Conservation (phyloP, 1,140 invertebrate genomes). For the Lasaia peninsularis region DNA sequence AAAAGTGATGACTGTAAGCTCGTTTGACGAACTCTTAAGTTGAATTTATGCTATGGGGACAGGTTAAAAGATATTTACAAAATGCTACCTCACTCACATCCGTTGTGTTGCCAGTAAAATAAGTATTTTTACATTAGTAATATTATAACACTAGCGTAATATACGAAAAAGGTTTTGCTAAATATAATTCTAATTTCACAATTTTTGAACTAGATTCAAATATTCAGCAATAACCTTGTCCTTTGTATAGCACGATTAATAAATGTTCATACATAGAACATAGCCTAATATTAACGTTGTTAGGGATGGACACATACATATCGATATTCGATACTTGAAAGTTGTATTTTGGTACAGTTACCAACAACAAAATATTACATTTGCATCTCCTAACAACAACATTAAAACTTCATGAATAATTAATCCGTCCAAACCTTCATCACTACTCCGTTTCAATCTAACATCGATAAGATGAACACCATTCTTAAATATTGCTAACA, state of each 20-base stretch:
- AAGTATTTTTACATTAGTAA: slow-evolving; percentile 17
- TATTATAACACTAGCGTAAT: slow-evolving; percentile 25
- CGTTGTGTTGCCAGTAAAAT: slow-evolving; percentile 44
- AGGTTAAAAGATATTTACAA: slow-evolving; percentile 71
- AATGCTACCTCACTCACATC: slow-evolving; percentile 62
- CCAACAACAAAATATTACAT: neutral
- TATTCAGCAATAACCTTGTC: slow-evolving; percentile 1
- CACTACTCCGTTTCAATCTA: slow-evolving; percentile 12
- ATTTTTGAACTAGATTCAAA: neutral
- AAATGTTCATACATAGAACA: slow-evolving; percentile 4
- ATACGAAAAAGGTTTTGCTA: slow-evolving; percentile 22
- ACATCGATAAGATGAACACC: slow-evolving; percentile 18
- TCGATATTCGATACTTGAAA: neutral
- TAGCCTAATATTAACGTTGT: slow-evolving; percentile 6
- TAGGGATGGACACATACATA: neutral
- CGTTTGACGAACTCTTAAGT: slow-evolving; percentile 46
- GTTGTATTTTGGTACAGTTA: slow-evolving; percentile 1
- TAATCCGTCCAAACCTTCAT: neutral
- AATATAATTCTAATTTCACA: neutral
- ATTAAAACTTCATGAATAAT: slow-evolving; percentile 10
- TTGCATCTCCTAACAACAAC: slow-evolving; percentile 5
- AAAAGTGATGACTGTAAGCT: slow-evolving; percentile 66
- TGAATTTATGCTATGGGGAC: slow-evolving; percentile 71
- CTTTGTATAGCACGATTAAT: slow-evolving; percentile 1
- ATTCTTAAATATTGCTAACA: slow-evolving; percentile 19